These are phyloP conservation scores for Galeruca laticollis DNA, from an alignment of 2,888 invertebrate species.

Conservation along the genomic window DNA sequence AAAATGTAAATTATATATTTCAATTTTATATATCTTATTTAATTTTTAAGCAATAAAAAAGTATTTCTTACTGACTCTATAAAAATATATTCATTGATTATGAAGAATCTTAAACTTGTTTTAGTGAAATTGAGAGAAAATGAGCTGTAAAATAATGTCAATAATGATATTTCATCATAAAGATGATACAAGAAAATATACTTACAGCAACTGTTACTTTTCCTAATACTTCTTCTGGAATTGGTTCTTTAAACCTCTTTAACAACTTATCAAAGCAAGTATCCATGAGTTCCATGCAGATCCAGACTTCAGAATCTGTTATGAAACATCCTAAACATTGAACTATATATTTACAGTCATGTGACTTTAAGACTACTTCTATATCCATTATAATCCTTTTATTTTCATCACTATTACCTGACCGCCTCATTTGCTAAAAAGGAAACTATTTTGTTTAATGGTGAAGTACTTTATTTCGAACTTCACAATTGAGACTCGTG, in stretches of 20 bases:
- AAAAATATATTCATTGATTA: neutral
- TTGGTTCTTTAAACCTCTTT: slow-evolving; percentile 85
- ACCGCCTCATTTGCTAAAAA: slow-evolving; percentile 92
- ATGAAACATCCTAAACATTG: slow-evolving; percentile 98
- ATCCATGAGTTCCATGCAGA: slow-evolving; percentile 99
- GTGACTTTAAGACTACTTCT: slow-evolving; percentile 97
- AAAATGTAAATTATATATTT: slow-evolving; percentile 53
- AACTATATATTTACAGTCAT: slow-evolving; percentile 97
- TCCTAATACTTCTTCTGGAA: slow-evolving; percentile 96
- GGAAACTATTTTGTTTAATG: too few species aligned
- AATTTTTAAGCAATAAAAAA: slow-evolving; percentile 15
- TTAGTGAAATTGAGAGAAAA: too few species aligned
- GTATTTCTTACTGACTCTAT: too few species aligned
- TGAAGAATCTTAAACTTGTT: too few species aligned
- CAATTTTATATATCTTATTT: neutral
- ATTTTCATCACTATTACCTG: slow-evolving; percentile 96
- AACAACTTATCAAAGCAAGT: slow-evolving; percentile 98
- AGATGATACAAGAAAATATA: too few species aligned
- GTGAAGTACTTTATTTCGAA: too few species aligned
- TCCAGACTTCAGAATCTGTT: slow-evolving; percentile 98
- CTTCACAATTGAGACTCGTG: too few species aligned
- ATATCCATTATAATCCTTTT: slow-evolving; percentile 99
- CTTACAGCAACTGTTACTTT: slow-evolving; percentile 95
- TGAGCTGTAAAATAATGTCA: too few species aligned
- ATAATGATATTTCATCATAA: too few species aligned